Base-by-base conservation (phyloP, 2,113 vertebrate genomes). In the Callopanchax toddi region DNA sequence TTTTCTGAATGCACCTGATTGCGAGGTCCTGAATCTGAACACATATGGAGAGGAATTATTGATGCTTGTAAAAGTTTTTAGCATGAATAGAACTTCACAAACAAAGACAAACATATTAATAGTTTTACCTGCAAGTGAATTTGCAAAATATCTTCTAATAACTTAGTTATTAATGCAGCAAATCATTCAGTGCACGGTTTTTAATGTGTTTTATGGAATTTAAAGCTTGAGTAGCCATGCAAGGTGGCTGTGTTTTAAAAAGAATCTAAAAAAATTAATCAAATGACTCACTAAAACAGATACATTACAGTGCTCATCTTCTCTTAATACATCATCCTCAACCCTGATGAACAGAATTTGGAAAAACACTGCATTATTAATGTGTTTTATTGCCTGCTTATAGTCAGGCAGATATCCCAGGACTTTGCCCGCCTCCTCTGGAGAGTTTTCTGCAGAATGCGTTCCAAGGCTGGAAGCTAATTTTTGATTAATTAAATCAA, bases 1-100 rank as follows among this genome's bases (percentile, higher is more conserved):
- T 99, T 89, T 98, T 99, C 92, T 99, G 97, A 60, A 99, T 93
- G 39, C 97, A 99, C 22, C 94, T 94, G 64, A 99, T 98, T 7
- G 97, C 97, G 79, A 99, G 86, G 89, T 98, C 94, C 82, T 99
- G 87, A 59, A 88, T 74, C 87, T 90, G 40, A 58, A 66, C 23
- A 66, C 54, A 83, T 40, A 50, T 9, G n/a, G 20, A 59, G 36
- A 60, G 20, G 15, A 2, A 43, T 37, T 9, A 37, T 13, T 37
- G 36, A 22, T 10, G 29, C 8, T 10, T 48, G 21, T 36, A 1
- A 6, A 11, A 22, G 32, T 64, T 55, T 57, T 17, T 39, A 32
- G 16, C 9, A n/a, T 1, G 39, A 39, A 68, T 3, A 43, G 9
- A 21, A 25, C 22, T 54, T 4, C 20, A 20, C 2, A 9, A 0